Conservation (phyloP, 2,113 vertebrate species). For the Phycodurus eques region DNA sequence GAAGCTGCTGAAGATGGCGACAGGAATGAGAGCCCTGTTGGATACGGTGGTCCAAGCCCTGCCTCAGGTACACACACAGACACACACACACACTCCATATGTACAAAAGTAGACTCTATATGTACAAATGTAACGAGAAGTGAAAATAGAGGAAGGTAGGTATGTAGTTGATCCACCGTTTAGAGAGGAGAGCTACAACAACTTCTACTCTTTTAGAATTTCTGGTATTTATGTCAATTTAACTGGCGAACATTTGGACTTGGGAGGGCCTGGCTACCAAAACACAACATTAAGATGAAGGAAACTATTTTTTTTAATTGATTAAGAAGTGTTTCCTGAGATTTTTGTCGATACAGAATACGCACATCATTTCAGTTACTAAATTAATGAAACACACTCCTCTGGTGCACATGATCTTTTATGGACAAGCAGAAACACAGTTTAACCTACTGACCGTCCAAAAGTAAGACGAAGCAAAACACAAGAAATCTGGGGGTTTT, state of each 20-base stretch:
- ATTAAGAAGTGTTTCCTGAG: background rate
- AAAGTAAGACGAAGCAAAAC: constrained; percentile 14
- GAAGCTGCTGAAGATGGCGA: constrained; percentile 97
- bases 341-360: background rate
- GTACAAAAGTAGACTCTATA: no score
- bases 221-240: background rate
- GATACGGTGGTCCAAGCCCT: constrained; percentile 96
- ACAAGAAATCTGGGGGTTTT: constrained; percentile 32
- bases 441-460: constrained; percentile 30
- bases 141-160: background rate
- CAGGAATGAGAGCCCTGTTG: constrained; percentile 92
- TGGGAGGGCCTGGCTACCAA: background rate
- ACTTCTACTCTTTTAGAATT: background rate
- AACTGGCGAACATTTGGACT: background rate
- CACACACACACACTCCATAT: background rate
- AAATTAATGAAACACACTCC: background rate
- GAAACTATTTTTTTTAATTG: background rate
- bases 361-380: background rate
- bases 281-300: background rate
- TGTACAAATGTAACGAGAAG: background rate
- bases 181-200: background rate
- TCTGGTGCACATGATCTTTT: background rate
- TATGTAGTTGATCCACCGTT: background rate
- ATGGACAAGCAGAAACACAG: background rate
- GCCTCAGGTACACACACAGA: constrained; percentile 56